Conservation (phyloP, 1,140 invertebrate genomes). For the Galendromus occidentalis region DNA sequence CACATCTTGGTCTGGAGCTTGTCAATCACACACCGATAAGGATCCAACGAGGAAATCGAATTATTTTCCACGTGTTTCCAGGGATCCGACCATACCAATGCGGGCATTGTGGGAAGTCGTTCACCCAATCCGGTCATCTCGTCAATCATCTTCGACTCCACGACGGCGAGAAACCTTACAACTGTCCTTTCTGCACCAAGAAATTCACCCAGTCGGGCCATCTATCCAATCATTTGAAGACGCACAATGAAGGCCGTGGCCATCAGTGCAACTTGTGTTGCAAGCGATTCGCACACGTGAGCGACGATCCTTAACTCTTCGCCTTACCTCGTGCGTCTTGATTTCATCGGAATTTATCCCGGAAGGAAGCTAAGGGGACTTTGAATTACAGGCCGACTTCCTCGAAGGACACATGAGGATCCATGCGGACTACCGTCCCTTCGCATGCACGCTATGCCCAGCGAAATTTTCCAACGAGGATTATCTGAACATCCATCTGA, state of each 20-base stretch:
- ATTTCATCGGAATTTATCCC: too few relatives aligned
- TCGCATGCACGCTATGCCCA: not conserved
- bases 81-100: conserved; percentile 3
- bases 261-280: not conserved
- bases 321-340: too few relatives aligned
- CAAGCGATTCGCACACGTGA: not conserved
- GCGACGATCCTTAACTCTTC: too few relatives aligned
- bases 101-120: conserved; percentile 41
- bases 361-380: too few relatives aligned
- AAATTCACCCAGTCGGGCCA: conserved; percentile 22
- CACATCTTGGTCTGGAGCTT: not conserved
- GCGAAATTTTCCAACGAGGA: not conserved
- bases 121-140: conserved; percentile 49
- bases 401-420: not conserved
- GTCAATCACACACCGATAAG: not conserved
- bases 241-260: not conserved
- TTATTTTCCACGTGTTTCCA: not conserved
- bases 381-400: not conserved
- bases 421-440: not conserved
- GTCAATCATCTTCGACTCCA: conserved; percentile 58
- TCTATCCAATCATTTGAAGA: not conserved
- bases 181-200: conserved; percentile 51
- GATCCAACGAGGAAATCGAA: not conserved
- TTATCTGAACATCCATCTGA: not conserved
- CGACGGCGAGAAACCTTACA: conserved; percentile 59